These are phyloP conservation scores for Chrysemys picta DNA, from an alignment of 2,113 vertebrate genomes.

Conservation along the genomic window DNA sequence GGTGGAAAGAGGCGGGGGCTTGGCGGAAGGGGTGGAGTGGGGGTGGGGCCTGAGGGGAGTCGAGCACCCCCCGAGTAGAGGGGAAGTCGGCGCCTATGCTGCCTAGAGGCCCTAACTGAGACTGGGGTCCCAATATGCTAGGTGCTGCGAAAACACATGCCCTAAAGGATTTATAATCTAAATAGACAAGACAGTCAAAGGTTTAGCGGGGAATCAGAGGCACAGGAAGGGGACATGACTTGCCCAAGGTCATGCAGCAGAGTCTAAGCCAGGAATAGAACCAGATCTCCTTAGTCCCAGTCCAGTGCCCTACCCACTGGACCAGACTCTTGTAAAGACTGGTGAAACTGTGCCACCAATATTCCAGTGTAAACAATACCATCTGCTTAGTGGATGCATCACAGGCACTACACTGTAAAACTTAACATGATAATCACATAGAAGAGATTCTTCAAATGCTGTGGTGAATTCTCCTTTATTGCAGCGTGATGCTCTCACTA, in stretches of 20 bases:
- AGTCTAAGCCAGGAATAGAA: not conserved
- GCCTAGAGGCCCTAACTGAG: not conserved
- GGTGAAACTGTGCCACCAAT: not conserved
- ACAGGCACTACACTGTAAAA: not conserved
- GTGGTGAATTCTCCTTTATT: rapidly evolving
- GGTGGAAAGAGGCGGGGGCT: no score
- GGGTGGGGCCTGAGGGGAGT: no score
- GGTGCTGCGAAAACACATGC: not conserved
- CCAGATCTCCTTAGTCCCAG: not conserved
- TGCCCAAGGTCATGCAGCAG: not conserved
- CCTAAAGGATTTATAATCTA: not conserved
- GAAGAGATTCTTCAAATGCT: not conserved
- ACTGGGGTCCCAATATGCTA: not conserved
- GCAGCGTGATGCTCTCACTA: not conserved
- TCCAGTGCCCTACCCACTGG: not conserved
- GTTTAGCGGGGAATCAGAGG: not conserved
- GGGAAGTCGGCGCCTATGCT: no score
- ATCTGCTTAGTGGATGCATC: not conserved
- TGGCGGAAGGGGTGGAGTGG: no score
- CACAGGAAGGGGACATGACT: not conserved
- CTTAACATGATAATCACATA: not conserved
- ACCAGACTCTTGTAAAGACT: not conserved
- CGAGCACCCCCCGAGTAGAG: no score
- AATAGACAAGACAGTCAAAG: not conserved
- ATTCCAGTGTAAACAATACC: not conserved